These are phyloP conservation scores for Clarias platycephalus DNA, from an alignment of 2,797 vertebrate genomes.

Conservation along the genomic window DNA sequence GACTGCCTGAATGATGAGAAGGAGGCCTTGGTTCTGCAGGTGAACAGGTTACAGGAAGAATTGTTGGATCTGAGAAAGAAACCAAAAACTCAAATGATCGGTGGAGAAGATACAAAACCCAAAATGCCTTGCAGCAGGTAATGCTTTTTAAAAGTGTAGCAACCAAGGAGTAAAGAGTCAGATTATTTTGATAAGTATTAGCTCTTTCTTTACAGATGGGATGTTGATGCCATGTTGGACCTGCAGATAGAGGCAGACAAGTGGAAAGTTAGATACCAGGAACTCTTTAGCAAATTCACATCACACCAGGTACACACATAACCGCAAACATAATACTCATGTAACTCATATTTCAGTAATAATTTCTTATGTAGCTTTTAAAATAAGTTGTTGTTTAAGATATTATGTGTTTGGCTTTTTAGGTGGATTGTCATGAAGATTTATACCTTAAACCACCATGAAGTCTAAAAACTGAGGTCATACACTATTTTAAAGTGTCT, in stretches of 20 bases:
- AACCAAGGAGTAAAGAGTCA: not conserved
- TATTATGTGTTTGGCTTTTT: constrained; percentile 53
- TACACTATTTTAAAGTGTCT: constrained; percentile 19
- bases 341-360: not conserved
- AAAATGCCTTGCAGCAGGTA: constrained; percentile 31
- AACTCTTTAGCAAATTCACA: constrained; percentile 63
- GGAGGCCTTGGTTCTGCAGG: constrained; percentile 65
- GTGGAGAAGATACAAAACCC: not conserved
- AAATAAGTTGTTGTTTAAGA: not conserved
- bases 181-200: constrained; percentile 3
- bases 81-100: not conserved
- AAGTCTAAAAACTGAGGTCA: constrained; percentile 53
- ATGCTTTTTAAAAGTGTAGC: not conserved
- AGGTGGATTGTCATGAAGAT: constrained; percentile 58
- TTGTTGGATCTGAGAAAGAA: constrained; percentile 52
- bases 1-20: constrained; percentile 71
- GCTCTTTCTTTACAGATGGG: constrained; percentile 49
- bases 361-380: not conserved
- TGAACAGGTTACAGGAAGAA: constrained; percentile 66
- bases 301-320: constrained; percentile 33
- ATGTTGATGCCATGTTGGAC: constrained; percentile 51
- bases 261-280: constrained; percentile 60
- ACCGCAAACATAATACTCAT: not conserved
- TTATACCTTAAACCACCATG: constrained; percentile 70
- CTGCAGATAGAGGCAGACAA: constrained; percentile 61